phyloP scores from a whole-genome alignment of 2,797 vertebrate species.

The Leptoclinus maculatus region DNA sequence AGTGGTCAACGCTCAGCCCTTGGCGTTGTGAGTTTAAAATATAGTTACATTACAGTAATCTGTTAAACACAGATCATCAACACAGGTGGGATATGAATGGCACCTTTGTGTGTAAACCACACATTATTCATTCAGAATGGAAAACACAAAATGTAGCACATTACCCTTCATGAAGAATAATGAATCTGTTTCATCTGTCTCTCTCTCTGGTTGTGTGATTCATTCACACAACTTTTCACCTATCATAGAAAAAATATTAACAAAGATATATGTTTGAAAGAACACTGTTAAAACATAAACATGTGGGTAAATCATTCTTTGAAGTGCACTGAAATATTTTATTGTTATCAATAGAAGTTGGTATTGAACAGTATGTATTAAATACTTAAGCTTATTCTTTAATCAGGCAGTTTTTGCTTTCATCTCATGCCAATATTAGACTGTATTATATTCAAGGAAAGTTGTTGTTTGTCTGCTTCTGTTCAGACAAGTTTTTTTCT shows the following conservation, averaged over 20 bases:
- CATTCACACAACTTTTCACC: neutral
- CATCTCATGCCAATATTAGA: neutral
- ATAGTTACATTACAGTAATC: neutral
- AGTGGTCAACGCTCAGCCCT: neutral
- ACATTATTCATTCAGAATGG: conserved; percentile 16
- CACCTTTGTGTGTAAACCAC: conserved; percentile 52
- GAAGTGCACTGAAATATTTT: neutral
- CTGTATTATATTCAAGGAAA: neutral
- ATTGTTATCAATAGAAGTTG: neutral
- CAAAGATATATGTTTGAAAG: neutral
- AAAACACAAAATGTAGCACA: conserved; percentile 15
- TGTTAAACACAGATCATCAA: neutral
- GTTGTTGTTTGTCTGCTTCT: neutral
- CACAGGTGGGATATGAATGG: conserved; percentile 45
- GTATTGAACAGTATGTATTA: neutral
- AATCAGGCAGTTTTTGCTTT: neutral
- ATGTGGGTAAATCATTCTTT: neutral
- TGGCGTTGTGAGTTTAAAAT: neutral
- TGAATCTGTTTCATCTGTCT: neutral
- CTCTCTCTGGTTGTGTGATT: too few relatives aligned
- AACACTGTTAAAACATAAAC: neutral
- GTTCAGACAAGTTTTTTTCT: neutral
- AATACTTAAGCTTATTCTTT: neutral
- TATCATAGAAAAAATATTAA: neutral
- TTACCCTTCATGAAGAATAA: conserved; percentile 6